A percentile compares a stretch with the other conserved stretches of the same genome.
These are phyloP conservation scores for Aphrophora alni DNA, from an alignment of 2,888 invertebrate genomes.

Conservation along the genomic window DNA sequence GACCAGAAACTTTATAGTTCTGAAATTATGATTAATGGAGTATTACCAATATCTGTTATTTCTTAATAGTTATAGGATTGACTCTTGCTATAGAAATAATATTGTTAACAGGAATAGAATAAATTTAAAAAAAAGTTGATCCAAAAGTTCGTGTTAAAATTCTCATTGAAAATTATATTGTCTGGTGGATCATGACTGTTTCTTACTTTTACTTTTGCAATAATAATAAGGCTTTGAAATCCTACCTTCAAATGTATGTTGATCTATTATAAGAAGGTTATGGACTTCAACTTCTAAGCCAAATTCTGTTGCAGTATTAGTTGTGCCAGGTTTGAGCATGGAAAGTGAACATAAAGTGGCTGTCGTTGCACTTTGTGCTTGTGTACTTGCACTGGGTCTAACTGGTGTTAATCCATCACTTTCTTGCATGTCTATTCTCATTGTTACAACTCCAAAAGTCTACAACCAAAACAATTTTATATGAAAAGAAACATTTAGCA, in stretches of 20 bases:
- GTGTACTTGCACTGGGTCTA: conserved; percentile 79
- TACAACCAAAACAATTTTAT: conserved; percentile 55
- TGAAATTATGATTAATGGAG: too few relatives aligned
- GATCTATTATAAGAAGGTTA: conserved; percentile 90
- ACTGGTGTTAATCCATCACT: conserved; percentile 63
- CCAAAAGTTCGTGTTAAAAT: too few relatives aligned
- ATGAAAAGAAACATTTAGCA: neutral
- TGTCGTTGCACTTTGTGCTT: conserved; percentile 69
- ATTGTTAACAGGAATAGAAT: too few relatives aligned
- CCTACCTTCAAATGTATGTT: conserved; percentile 90
- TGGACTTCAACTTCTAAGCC: conserved; percentile 91
- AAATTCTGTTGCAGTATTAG: conserved; percentile 60
- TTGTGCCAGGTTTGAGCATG: conserved; percentile 53
- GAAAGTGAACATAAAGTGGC: conserved; percentile 59
- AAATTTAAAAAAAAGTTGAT: too few relatives aligned
- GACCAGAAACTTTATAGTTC: too few relatives aligned
- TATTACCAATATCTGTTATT: too few relatives aligned
- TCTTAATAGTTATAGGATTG: too few relatives aligned
- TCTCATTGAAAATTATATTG: too few relatives aligned
- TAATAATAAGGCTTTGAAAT: too few relatives aligned
- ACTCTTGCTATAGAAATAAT: too few relatives aligned
- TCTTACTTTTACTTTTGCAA: too few relatives aligned
- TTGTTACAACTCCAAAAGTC: conserved; percentile 93
- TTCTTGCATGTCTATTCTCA: conserved; percentile 87
- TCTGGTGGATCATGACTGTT: too few relatives aligned